Conservation (phyloP, 2,888 invertebrate genomes). For the Trichogramma evanescens region DNA sequence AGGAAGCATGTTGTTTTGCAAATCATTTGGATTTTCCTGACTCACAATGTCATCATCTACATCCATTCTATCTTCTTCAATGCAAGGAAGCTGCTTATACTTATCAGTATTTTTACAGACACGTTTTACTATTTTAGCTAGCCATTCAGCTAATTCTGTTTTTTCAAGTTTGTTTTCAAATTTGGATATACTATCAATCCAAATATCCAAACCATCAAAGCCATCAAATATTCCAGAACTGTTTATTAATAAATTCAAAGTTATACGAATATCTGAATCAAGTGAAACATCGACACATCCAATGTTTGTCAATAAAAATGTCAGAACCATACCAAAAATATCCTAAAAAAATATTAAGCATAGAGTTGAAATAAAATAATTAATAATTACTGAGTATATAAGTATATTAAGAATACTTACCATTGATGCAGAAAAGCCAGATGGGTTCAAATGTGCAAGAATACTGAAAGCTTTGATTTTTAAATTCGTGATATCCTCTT, state of each 20-base stretch:
- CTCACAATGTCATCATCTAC: conserved; percentile 4
- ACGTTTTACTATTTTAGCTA: conserved; percentile 31
- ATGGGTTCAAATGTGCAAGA: conserved; percentile 28
- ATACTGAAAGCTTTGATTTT: conserved; percentile 40
- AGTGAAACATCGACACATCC: conserved; percentile 21
- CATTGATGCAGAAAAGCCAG: conserved; percentile 37
- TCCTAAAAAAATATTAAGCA: conserved; percentile 20
- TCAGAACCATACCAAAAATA: conserved; percentile 30
- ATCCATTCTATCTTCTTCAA: conserved; percentile 23
- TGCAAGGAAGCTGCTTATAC: conserved; percentile 21
- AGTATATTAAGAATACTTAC: conserved; percentile 18
- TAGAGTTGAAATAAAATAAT: not conserved
- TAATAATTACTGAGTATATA: not conserved
- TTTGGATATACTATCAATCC: conserved; percentile 52
- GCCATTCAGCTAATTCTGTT: conserved; percentile 31
- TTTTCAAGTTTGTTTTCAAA: conserved; percentile 30
- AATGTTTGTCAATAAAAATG: conserved; percentile 33
- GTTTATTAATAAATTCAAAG: conserved; percentile 55
- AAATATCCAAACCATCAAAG: conserved; percentile 61
- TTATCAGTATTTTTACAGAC: conserved; percentile 31
- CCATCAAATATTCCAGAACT: conserved; percentile 61
- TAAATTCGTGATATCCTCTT: conserved; percentile 30
- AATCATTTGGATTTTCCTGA: conserved; percentile 30
- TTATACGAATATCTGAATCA: conserved; percentile 48
- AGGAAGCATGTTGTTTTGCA: conserved; percentile 23